Evolutionary conservation across 1,140 invertebrate species (phyloP), one percentile per base, ranked within the genome.

Genomic region (Anthonomus grandis): DNA sequence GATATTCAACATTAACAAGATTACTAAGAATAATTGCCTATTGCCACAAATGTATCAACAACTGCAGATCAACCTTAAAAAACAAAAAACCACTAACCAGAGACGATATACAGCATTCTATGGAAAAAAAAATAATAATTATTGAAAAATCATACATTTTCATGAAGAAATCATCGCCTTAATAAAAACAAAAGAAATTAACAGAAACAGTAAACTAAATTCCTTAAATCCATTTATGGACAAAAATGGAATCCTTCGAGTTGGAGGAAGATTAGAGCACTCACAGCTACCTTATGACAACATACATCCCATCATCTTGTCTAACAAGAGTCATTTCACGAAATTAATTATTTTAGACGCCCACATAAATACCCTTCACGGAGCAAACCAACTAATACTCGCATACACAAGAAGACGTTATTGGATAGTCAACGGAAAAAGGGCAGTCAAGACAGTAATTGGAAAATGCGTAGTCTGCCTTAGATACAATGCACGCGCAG

Each of bases 161-260:
- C 6, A n/a, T 8, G 8, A 21, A 27, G 46, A 48, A 27, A 5
- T 48, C 19, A 31, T 27, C 9, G 9, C 15, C 5, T 27, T 48
- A 15, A 5, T 36, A 19, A 27, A 48, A 18, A n/a, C n/a, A n/a
- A 21, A 21, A 10, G 3, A 9, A 31, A 17, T 48, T 8, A 13
- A 4, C 4, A 36, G 8, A 4, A 31, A 24, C 6, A 31, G 31
- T 24, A 46, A 46, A 3, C 47, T 50, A 23, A 1, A 9, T 3
- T 10, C 45, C 34, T 52, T 76, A n/a, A 63, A 60, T 19, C 73
- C 74, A 17, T 71, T 71, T 47, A 25, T 78, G 8, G 73, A 76
- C 50, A 13, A 68, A 10, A 12, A 67, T 9, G 63, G 65, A 9
- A 19, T 75, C 6, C 31, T 78, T 24, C 55, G 74, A 13, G 74